A percentile compares a stretch with the other conserved stretches of the same genome.
Evolutionary conservation across 1,140 invertebrate species (phyloP).

Genomic region (Ladona fulva): DNA sequence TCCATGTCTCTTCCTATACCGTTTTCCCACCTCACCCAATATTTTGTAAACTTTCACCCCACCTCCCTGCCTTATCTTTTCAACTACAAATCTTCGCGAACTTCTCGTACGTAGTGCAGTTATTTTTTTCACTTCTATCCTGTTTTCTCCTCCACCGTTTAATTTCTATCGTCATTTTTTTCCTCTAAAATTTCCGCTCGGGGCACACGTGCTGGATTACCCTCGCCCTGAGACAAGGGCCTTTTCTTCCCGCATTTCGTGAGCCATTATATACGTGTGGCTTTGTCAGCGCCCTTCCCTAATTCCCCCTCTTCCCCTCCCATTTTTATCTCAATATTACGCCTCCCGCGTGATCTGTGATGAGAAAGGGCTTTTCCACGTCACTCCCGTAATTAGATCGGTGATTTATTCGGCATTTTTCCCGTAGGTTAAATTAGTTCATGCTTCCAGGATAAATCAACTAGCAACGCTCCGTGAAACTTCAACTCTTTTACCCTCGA

Average conservation of each 20-base stretch:
- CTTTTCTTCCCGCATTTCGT: not conserved
- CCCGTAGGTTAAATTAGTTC: too few relatives aligned
- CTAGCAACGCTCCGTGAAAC: too few relatives aligned
- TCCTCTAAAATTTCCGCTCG: too few relatives aligned
- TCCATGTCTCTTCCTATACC: not conserved
- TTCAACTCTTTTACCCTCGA: too few relatives aligned
- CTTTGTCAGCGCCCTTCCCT: not conserved
- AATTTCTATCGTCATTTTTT: too few relatives aligned
- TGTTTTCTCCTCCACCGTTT: not conserved
- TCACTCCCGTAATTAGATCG: too few relatives aligned
- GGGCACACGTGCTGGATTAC: too few relatives aligned
- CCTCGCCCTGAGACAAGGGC: not conserved
- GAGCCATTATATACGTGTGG: not conserved
- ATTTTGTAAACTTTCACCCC: not conserved
- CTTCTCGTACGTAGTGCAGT: not conserved
- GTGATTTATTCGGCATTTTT: too few relatives aligned
- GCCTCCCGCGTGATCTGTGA: too few relatives aligned
- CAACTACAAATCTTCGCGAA: too few relatives aligned
- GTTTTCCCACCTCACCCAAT: not conserved
- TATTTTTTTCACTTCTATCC: not conserved
- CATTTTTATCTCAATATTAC: not conserved
- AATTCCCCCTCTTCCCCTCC: not conserved
- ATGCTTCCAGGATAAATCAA: too few relatives aligned
- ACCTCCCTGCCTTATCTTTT: not conserved
- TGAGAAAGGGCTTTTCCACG: too few relatives aligned